These are phyloP conservation scores for Porphyrio hochstetteri DNA, from an alignment of 2,113 vertebrate species.

Conservation along the genomic window DNA sequence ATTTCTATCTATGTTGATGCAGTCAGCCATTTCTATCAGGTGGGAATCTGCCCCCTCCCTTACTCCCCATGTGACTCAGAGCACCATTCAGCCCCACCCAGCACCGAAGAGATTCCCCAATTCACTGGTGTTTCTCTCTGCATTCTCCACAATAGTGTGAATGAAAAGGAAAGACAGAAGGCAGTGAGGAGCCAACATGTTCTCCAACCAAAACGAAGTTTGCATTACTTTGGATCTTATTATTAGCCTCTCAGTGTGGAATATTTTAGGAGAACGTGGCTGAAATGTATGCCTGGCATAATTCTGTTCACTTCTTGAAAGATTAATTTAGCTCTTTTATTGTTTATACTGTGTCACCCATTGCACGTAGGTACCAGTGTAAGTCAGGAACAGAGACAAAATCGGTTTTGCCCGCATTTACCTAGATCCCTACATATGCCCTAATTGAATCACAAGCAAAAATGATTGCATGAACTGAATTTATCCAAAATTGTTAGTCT, in stretches of 20 bases:
- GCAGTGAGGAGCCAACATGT: neutral
- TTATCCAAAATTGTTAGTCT: conserved; percentile 24
- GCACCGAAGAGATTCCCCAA: neutral
- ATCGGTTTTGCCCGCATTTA: conserved; percentile 16
- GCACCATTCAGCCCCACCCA: neutral
- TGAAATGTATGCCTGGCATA: conserved; percentile 9
- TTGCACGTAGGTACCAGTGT: neutral
- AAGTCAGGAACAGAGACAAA: neutral
- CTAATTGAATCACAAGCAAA: conserved; percentile 56
- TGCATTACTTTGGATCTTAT: neutral
- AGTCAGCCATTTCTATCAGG: neutral
- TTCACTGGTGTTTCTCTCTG: neutral
- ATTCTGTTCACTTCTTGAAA: neutral
- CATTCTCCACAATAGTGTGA: neutral
- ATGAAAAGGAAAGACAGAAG: neutral
- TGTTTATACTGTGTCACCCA: conserved; percentile 5
- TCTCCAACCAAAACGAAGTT: neutral
- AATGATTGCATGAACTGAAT: conserved; percentile 50
- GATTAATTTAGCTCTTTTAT: conserved; percentile 36
- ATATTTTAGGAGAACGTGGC: conserved; percentile 20
- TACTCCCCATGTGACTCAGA: neutral
- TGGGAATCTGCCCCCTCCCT: neutral
- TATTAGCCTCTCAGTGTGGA: neutral
- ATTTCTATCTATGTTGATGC: neutral
- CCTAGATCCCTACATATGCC: neutral